phyloP scores from a whole-genome alignment of 2,888 invertebrate species.

The Plagiodera versicolora region DNA sequence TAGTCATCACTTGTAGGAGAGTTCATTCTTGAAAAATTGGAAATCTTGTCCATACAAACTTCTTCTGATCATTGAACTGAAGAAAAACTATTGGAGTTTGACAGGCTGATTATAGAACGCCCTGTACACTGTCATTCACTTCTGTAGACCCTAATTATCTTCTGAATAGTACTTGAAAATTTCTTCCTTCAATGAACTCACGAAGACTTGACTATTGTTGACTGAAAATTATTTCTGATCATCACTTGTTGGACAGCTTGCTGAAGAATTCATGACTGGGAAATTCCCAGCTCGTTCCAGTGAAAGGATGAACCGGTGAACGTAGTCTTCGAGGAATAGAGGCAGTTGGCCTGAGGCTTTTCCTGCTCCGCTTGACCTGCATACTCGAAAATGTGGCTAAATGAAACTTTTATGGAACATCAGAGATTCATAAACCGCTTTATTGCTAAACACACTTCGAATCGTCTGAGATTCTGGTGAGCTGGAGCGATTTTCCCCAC shows the following conservation, averaged over 20 bases:
- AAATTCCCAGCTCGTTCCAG: background rate
- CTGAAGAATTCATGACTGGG: background rate
- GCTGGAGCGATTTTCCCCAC: conserved; percentile 3
- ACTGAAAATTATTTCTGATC: no score
- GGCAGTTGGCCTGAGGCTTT: conserved; percentile 28
- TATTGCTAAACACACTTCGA: conserved; percentile 36
- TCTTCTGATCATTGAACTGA: no score
- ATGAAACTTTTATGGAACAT: conserved; percentile 38
- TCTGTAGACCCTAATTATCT: no score
- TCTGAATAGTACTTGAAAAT: no score
- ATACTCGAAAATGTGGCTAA: conserved; percentile 33
- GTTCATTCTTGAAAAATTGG: no score
- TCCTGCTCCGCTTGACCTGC: conserved; percentile 28
- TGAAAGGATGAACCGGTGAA: conserved; percentile 8
- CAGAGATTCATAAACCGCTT: conserved; percentile 38
- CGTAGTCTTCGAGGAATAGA: conserved; percentile 16
- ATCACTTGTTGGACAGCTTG: background rate
- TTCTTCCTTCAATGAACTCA: no score
- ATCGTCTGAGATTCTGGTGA: conserved; percentile 8
- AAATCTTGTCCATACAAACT: no score
- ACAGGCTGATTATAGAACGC: no score
- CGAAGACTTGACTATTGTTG: no score
- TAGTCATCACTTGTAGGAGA: no score
- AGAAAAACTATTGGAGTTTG: no score
- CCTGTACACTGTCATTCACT: no score